Conservation (phyloP, 2,113 vertebrate genomes). For the Penelope pileata region DNA sequence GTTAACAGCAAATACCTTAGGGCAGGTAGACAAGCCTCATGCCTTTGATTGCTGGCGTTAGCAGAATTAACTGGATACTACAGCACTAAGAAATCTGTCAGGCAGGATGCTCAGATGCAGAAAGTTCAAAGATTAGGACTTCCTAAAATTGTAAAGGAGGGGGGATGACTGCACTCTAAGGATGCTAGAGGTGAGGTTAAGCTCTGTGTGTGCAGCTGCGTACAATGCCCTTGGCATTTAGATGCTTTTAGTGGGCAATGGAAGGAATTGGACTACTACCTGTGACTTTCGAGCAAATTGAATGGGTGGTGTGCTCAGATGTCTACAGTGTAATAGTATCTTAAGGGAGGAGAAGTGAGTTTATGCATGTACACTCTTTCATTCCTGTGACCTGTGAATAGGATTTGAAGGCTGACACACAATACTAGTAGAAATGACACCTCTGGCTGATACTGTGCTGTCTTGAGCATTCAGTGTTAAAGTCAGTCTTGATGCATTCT, state of each 20-base stretch:
- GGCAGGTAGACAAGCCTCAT: background rate
- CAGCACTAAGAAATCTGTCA: background rate
- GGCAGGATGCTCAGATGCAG: background rate
- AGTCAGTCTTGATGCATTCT: background rate
- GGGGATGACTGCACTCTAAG: background rate
- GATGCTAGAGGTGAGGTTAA: background rate
- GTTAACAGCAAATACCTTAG: background rate
- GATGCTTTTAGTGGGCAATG: background rate
- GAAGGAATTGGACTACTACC: background rate
- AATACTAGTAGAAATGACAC: background rate
- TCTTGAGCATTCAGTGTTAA: background rate
- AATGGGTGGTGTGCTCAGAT: background rate
- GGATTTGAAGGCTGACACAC: background rate
- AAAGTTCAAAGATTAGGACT: background rate
- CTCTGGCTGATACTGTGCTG: background rate
- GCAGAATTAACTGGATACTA: background rate
- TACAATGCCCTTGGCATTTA: background rate
- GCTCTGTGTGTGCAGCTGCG: background rate
- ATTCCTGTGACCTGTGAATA: background rate
- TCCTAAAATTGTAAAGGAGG: background rate
- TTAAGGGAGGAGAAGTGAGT: rapidly evolving
- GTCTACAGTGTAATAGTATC: background rate
- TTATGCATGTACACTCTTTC: background rate
- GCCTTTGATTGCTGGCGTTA: background rate
- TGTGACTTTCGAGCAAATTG: background rate